Evolutionary conservation across 2,113 vertebrate genomes (phyloP).

Genomic region (Coturnix japonica): DNA sequence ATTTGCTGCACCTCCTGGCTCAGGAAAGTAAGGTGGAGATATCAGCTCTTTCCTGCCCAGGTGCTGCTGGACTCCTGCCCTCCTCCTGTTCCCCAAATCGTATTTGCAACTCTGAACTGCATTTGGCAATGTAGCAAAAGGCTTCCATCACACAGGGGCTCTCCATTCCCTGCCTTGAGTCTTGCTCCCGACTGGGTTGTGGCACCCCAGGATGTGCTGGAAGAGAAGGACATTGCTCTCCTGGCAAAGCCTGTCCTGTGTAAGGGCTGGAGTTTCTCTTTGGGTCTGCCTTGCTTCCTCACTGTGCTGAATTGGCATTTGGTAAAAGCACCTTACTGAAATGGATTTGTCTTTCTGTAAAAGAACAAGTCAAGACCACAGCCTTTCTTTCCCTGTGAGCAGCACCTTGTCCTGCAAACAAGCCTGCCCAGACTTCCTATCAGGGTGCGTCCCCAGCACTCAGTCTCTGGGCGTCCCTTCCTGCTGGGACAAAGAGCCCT

Average conservation of each 20-base stretch:
- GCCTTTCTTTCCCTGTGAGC: neutral
- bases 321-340: neutral
- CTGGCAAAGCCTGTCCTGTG: accelerated
- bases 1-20: neutral
- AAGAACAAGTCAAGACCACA: neutral
- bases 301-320: neutral
- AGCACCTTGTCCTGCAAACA: neutral
- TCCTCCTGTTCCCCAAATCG: neutral
- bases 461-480: neutral
- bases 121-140: neutral
- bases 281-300: neutral
- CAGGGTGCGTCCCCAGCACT: neutral
- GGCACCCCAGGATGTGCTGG: neutral
- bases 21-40: constrained; percentile 11
- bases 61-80: neutral
- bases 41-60: constrained; percentile 51
- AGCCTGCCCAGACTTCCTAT: neutral
- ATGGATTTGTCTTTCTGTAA: neutral
- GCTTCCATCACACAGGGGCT: accelerated
- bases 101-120: neutral
- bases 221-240: neutral
- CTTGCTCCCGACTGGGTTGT: neutral
- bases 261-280: neutral
- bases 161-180: too few species aligned
- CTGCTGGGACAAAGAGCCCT: constrained; percentile 40